These are phyloP conservation scores for Caenorhabditis imperialis DNA, from an alignment of 2,888 invertebrate genomes.

Conservation along the genomic window DNA sequence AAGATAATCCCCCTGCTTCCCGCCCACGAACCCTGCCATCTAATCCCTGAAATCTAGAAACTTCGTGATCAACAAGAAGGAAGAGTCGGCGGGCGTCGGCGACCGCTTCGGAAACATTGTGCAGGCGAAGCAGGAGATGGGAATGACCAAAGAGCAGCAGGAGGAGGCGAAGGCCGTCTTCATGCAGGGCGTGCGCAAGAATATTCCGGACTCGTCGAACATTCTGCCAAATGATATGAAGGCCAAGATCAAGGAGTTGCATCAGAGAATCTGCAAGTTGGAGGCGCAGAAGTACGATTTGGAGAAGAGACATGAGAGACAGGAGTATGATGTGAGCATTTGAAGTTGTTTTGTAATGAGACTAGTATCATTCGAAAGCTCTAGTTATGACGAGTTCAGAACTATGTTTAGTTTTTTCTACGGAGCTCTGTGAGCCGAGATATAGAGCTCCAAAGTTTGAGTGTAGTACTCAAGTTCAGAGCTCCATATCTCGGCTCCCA, in stretches of 20 bases:
- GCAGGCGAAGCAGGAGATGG: slow-evolving; percentile 94
- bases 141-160: slow-evolving; percentile 99
- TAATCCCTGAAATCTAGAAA: slow-evolving; percentile 49
- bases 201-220: slow-evolving; percentile 48
- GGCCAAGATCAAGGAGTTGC: slow-evolving; percentile 76
- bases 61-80: slow-evolving; percentile 74
- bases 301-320: slow-evolving; percentile 78
- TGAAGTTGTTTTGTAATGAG: neutral
- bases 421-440: no score
- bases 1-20: no score
- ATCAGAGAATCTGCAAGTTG: slow-evolving; percentile 75
- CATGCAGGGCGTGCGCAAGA: slow-evolving; percentile 50
- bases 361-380: neutral
- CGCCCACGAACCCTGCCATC: no score
- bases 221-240: slow-evolving; percentile 68
- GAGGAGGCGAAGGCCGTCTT: slow-evolving; percentile 89
- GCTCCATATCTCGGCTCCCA: no score
- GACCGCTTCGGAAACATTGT: slow-evolving; percentile 84
- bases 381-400: no score
- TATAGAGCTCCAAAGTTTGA: no score
- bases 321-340: slow-evolving; percentile 75
- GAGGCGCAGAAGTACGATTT: slow-evolving; percentile 77
- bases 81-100: slow-evolving; percentile 66
- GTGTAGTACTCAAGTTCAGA: no score
- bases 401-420: no score